Base-by-base conservation (phyloP, 2,113 vertebrate genomes). In the Aptenodytes forsteri region DNA sequence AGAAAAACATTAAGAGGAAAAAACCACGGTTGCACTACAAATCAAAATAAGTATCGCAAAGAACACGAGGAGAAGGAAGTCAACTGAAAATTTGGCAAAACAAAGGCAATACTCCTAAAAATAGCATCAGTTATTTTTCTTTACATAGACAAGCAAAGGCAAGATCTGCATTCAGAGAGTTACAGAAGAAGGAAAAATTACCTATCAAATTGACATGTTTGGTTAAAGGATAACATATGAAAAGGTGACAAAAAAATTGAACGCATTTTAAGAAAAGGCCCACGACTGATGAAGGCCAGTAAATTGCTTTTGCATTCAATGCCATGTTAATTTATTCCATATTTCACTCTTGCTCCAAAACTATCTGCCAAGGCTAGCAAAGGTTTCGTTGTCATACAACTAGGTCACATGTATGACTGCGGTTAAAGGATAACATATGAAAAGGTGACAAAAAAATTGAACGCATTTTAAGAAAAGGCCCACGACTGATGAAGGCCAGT, bases 221-320 rank as follows among this genome's bases (percentile, higher is more conserved):
- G 23, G 40, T 14, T 61, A 47, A 90, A 77, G 22, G 26, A 23
- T 44, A 52, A 78, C 2, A 1, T 16, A 42, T 3, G 7, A 62
- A 50, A 91, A 84, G 1, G 14, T 36, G 62, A 49, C 40, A 34
- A 90, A 79, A 79, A 32, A 69, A 18, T 9, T 16, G 2, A 62
- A 70, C 42, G 80, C 32, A 34, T 50, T 64, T 91, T 40, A 72
- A 67, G 46, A 84, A 67, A 79, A 87, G 30, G 32, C 54, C 34
- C 36, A 55, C 0, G 0, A 8, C 34, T 47, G 13, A 62, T 27
- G 3, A 86, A 81, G 42, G 22, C 23, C 25, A 64, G 27, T 40
- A 84, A 87, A 81, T 9, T 61, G 25, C 61, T 87, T 87, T 56
- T 32, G 20, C 22, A 49, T 66, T 75, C 64, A 76, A 9, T 29